Evolutionary conservation across 2,888 invertebrate species (phyloP).

Genomic region (Cancer borealis): DNA sequence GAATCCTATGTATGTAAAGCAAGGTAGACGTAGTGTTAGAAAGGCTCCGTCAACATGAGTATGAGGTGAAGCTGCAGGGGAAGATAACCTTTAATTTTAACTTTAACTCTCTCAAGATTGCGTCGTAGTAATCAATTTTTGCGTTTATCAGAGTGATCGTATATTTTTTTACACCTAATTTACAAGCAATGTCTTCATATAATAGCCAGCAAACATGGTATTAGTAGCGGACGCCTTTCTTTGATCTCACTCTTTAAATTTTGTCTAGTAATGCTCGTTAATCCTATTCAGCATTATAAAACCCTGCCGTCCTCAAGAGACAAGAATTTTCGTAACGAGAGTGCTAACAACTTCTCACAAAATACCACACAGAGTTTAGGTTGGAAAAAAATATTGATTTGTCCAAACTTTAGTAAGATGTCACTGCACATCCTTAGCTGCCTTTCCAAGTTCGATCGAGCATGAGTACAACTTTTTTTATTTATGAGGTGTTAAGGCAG

Average conservation of each 20-base stretch:
- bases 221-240: neutral
- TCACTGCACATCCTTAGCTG: neutral
- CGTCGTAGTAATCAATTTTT: neutral
- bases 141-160: neutral
- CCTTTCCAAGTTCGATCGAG: neutral
- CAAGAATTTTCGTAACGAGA: neutral
- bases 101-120: neutral
- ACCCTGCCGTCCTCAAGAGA: neutral
- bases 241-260: neutral
- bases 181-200: neutral
- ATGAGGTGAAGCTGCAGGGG: neutral
- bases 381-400: neutral
- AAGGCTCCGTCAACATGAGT: neutral
- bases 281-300: neutral
- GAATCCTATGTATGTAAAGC: neutral
- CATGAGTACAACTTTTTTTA: neutral
- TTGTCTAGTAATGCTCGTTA: neutral
- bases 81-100: neutral
- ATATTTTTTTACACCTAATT: neutral
- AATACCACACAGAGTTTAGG: neutral
- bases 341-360: neutral
- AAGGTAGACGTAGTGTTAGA: neutral
- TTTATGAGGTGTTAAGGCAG: neutral
- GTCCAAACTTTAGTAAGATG: neutral
- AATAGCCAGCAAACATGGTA: neutral